A percentile compares a stretch with the other conserved stretches of the same genome.
Evolutionary conservation across 2,797 vertebrate species (phyloP).

Genomic region (Catamblyrhynchus diadema): DNA sequence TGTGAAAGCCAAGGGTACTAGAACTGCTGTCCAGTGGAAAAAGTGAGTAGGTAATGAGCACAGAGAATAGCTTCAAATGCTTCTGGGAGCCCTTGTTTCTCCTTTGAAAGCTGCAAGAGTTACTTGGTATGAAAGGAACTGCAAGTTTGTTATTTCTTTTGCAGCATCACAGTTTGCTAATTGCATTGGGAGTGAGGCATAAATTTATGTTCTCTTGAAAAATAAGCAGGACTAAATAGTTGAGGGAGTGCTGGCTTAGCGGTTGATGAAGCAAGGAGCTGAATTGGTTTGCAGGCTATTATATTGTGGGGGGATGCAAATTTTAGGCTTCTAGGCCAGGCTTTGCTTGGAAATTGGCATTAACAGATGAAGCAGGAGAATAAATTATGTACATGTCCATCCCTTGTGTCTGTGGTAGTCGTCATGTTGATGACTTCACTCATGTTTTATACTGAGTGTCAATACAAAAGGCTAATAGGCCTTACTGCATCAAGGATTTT

Average conservation of each 20-base stretch:
- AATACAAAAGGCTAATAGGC: neutral
- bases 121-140: neutral
- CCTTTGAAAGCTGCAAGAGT: neutral
- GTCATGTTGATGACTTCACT: neutral
- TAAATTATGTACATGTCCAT: neutral
- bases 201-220: neutral
- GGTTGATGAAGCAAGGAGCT: neutral
- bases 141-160: neutral
- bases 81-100: neutral
- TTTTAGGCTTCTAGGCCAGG: neutral
- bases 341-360: neutral
- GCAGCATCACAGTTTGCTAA: neutral
- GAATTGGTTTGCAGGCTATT: neutral
- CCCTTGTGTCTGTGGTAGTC: neutral
- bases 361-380: neutral
- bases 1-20: neutral
- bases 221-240: neutral
- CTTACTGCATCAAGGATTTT: neutral
- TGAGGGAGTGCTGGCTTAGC: neutral
- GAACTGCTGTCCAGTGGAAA: neutral
- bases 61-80: neutral
- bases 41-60: neutral
- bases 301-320: neutral
- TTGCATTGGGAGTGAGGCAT: neutral
- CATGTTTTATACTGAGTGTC: neutral